Conservation (phyloP, 1,140 invertebrate genomes). For the Drosophila ficusphila region DNA sequence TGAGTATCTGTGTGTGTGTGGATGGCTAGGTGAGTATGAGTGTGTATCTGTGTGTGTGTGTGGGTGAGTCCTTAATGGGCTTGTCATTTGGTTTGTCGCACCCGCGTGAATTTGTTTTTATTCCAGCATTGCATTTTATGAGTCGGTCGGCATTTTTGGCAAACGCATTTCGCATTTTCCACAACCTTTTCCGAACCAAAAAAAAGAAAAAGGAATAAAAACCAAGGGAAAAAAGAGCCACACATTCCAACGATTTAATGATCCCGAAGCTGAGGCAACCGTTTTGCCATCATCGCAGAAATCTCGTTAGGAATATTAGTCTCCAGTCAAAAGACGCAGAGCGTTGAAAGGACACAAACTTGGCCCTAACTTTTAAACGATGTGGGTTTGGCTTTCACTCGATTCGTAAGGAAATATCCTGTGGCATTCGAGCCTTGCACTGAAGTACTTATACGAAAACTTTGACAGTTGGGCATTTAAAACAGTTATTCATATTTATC, state of each 20-base stretch:
- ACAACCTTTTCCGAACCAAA: constrained; percentile 12
- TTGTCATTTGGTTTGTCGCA: constrained; percentile 80
- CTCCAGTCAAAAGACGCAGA: constrained; percentile 18
- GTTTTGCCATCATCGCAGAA: constrained; percentile 35
- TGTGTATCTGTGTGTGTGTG: constrained; percentile 14
- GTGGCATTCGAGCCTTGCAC: constrained; percentile 1
- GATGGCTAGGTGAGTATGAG: constrained; percentile 14
- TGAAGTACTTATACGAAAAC: too few species aligned
- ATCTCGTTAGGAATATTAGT: constrained; percentile 30
- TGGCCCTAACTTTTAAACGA: constrained; percentile 28
- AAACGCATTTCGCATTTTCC: constrained; percentile 52
- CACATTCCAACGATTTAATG: constrained; percentile 37
- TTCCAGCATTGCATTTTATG: constrained; percentile 79
- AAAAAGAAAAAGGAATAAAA: not conserved
- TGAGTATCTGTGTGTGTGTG: constrained; percentile 7
- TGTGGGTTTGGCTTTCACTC: constrained; percentile 27
- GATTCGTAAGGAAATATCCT: not conserved
- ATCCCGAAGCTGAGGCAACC: constrained; percentile 22
- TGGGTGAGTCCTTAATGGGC: constrained; percentile 57
- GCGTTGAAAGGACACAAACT: constrained; percentile 2
- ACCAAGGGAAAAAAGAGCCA: not conserved
- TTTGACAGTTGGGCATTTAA: not conserved
- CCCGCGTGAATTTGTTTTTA: constrained; percentile 81
- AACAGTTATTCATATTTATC: too few species aligned
- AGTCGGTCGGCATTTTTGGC: constrained; percentile 58